Evolutionary conservation across 2,888 invertebrate genomes (phyloP).

Genomic region (Polyommatus icarus): DNA sequence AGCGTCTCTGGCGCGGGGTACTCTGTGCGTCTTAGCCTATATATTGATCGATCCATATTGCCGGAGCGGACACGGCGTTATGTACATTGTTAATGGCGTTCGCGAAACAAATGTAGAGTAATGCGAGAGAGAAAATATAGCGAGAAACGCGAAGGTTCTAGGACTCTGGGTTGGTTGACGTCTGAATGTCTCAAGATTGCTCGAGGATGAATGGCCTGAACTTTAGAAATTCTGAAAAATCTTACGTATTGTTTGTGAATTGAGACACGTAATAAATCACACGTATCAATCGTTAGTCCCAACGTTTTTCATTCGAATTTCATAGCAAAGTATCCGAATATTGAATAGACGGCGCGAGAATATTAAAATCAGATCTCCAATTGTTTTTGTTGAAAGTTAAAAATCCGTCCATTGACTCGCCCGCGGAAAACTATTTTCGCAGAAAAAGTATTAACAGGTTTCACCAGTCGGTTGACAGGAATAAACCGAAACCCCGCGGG

Average conservation of each 20-base stretch:
- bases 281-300: background rate
- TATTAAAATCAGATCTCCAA: constrained; percentile 21
- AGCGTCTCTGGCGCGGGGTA: constrained; percentile 54
- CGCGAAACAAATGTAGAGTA: constrained; percentile 14
- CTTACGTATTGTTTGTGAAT: no score
- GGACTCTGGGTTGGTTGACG: no score
- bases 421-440: constrained; percentile 10
- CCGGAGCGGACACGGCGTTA: constrained; percentile 45
- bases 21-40: constrained; percentile 69
- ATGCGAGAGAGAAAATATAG: constrained; percentile 15
- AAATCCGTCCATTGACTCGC: constrained; percentile 22
- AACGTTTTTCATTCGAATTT: background rate
- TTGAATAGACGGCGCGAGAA: background rate
- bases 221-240: no score
- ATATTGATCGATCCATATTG: constrained; percentile 76
- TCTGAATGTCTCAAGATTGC: no score
- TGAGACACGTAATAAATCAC: no score
- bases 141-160: background rate
- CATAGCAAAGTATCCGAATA: background rate
- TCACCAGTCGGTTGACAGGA: constrained; percentile 66
- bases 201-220: no score
- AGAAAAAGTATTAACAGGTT: constrained; percentile 43
- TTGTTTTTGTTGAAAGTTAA: constrained; percentile 19
- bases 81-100: constrained; percentile 22
- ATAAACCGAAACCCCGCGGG: constrained; percentile 60